Conservation (phyloP, 1,140 invertebrate species). For the Chironomus striatipennis region DNA sequence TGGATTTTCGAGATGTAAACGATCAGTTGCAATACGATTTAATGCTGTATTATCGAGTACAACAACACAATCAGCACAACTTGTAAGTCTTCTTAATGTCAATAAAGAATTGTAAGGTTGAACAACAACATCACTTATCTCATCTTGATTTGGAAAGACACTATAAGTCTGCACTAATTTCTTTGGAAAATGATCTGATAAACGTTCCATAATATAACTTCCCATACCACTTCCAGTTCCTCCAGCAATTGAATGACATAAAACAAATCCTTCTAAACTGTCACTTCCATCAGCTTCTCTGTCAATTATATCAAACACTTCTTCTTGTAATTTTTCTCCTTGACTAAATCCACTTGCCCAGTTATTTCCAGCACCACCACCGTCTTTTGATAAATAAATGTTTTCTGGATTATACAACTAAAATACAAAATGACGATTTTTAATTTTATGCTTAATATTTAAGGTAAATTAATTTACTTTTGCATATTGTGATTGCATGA, state of each 20-base stretch:
- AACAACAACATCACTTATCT: conserved; percentile 97
- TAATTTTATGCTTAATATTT: no score
- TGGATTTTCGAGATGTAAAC: conserved; percentile 91
- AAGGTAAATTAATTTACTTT: conserved; percentile 44
- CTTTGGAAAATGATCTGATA: conserved; percentile 94
- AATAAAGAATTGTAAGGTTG: conserved; percentile 98
- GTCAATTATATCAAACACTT: conserved; percentile 98
- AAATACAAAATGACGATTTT: no score
- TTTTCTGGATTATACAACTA: conserved; percentile 94
- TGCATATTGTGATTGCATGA: conserved; percentile 90
- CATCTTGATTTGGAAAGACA: conserved; percentile 97
- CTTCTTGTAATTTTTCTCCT: conserved; percentile 89
- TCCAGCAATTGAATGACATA: conserved; percentile 98
- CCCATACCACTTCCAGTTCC: conserved; percentile 98
- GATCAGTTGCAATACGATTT: conserved; percentile 92
- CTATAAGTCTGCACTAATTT: conserved; percentile 98
- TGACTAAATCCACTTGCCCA: conserved; percentile 96
- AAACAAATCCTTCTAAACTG: conserved; percentile 96
- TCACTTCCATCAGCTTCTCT: conserved; percentile 98
- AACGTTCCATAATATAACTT: conserved; percentile 86
- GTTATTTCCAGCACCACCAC: conserved; percentile 98
- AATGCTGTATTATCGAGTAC: conserved; percentile 95
- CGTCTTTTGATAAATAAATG: conserved; percentile 94
- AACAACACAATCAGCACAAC: conserved; percentile 97
- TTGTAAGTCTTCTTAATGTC: conserved; percentile 88